A percentile compares a stretch with the other conserved stretches of the same genome.
Conservation (phyloP, 1,140 invertebrate species). For the Copidosoma floridanum region DNA sequence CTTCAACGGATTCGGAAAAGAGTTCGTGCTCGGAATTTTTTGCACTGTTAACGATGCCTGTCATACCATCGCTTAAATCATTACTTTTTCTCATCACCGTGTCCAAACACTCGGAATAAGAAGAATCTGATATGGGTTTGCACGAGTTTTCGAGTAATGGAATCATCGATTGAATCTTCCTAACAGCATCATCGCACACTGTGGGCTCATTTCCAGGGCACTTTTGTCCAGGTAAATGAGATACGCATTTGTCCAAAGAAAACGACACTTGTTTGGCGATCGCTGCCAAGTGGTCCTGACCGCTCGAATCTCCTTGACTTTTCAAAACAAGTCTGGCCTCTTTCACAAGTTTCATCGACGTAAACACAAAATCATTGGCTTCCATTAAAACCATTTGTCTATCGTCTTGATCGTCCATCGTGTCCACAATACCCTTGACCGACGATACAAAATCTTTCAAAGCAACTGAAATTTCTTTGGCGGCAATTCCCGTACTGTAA, state of each 20-base stretch:
- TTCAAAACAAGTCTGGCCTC: slow-evolving; percentile 71
- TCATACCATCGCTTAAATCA: slow-evolving; percentile 84
- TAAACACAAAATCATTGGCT: slow-evolving; percentile 76
- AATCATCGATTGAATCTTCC: slow-evolving; percentile 84
- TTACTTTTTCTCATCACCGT: slow-evolving; percentile 93
- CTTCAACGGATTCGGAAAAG: slow-evolving; percentile 83
- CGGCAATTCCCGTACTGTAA: slow-evolving; percentile 78
- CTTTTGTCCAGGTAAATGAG: slow-evolving; percentile 87
- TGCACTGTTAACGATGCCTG: slow-evolving; percentile 89
- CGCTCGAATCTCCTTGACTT: slow-evolving; percentile 61
- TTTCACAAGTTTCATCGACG: slow-evolving; percentile 74
- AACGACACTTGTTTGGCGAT: slow-evolving; percentile 66
- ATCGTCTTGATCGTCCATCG: slow-evolving; percentile 62
- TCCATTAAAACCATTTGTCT: slow-evolving; percentile 69
- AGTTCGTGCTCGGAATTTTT: slow-evolving; percentile 84
- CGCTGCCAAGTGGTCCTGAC: slow-evolving; percentile 62
- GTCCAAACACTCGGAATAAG: slow-evolving; percentile 94
- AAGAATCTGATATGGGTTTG: slow-evolving; percentile 83
- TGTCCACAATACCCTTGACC: slow-evolving; percentile 71
- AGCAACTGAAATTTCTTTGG: slow-evolving; percentile 75
- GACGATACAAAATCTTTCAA: slow-evolving; percentile 70
- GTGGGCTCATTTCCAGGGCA: slow-evolving; percentile 90
- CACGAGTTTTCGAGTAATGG: slow-evolving; percentile 81
- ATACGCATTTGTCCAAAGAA: slow-evolving; percentile 68
- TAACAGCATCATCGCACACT: slow-evolving; percentile 93